Evolutionary conservation across 2,113 vertebrate genomes (phyloP), one percentile per base, ranked within the genome.

Genomic region (Notarius lentiginosus): DNA sequence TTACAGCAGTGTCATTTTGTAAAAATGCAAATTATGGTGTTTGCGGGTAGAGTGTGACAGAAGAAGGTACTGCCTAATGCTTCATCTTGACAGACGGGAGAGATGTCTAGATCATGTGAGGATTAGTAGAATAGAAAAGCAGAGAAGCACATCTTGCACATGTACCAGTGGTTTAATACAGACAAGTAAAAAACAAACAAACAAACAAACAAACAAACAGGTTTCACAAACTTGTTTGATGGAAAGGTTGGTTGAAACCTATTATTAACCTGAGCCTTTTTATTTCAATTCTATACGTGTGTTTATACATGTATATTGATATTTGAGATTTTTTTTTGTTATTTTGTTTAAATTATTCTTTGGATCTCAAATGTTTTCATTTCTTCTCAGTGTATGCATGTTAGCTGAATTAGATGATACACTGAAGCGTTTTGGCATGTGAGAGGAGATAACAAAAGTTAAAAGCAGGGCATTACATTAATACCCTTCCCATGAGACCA

Each of bases 391-490:
- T 49, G 15, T 65, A 27, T n/a, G 15, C 47, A 5, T 82, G 41
- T 7, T 83, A 51, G 30, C 53, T 47, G 88, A 89, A 90, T 90
- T 22, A 47, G 27, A 58, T 70, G 82, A 82, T 88, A 58, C 85
- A 83, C 73, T 84, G 85, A 86, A 63, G 72, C 76, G 61, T 81
- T 81, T 12, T 51, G 60, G 84, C 87, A 85, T 5, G 81, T 84
- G 81, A 87, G 84, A 2, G 63, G 51, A 75, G 85, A 91, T 87
- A 72, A 86, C 55, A 86, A 30, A 41, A 79, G 68, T 73, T 84
- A 88, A 90, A 91, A 91, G 80, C 70, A 10, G 84, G 77, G 84
- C 84, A 75, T 75, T 51, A 9, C 83, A 70, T 89, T 88, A 91
- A 85, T 82, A 84, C 14, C 1, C 68, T 80, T 85, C 55, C 80